These are phyloP conservation scores for Lepidurus arcticus DNA, from an alignment of 1,140 invertebrate species.

Conservation along the genomic window DNA sequence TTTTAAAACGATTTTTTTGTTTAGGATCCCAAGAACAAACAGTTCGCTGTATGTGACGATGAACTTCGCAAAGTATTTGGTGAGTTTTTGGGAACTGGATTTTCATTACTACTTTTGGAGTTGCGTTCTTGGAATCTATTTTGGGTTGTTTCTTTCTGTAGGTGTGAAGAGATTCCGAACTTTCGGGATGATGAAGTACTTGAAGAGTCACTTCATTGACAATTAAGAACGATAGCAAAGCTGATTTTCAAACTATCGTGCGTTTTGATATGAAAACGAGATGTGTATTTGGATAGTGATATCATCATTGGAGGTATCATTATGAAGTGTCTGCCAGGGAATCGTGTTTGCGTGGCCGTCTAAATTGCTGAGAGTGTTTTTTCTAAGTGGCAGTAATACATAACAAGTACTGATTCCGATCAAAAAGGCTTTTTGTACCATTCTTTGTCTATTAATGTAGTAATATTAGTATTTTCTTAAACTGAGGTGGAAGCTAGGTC, in stretches of 20 bases:
- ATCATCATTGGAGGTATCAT: not conserved
- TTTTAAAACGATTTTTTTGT: constrained; percentile 39
- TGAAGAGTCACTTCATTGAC: constrained; percentile 81
- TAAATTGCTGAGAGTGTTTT: constrained; percentile 17
- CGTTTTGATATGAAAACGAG: constrained; percentile 19
- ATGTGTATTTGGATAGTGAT: constrained; percentile 5
- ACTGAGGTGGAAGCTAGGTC: no score
- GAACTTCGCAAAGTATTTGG: constrained; percentile 81
- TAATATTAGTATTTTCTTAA: not conserved
- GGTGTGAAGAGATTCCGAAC: constrained; percentile 80
- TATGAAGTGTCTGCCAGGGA: constrained; percentile 12
- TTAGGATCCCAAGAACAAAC: constrained; percentile 85
- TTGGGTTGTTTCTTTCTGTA: constrained; percentile 37
- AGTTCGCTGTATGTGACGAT: constrained; percentile 88
- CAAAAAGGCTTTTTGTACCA: not conserved
- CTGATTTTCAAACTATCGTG: not conserved
- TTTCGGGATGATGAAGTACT: constrained; percentile 92
- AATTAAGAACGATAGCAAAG: constrained; percentile 43
- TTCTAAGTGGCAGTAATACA: constrained; percentile 22
- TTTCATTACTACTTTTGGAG: constrained; percentile 23
- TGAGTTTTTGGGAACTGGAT: constrained; percentile 40
- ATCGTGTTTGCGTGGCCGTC: not conserved
- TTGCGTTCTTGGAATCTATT: not conserved
- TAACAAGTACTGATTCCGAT: constrained; percentile 4
- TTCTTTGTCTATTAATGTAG: not conserved